Base-by-base conservation (phyloP, 2,888 invertebrate genomes). In the Lottia gigantea region DNA sequence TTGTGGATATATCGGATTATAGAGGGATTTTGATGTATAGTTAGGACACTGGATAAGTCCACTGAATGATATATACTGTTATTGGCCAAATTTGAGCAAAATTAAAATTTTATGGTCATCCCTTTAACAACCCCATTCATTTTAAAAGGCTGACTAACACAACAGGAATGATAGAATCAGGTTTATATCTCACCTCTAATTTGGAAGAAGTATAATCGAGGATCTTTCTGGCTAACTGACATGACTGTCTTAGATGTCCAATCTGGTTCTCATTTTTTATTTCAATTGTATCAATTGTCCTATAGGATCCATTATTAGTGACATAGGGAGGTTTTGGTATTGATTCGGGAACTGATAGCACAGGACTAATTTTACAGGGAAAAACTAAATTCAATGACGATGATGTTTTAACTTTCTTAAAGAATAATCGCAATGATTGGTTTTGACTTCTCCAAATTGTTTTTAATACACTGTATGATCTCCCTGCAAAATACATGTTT, bases 281-380 rank as follows among this genome's bases (percentile, higher is more conserved):
- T 71, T 83, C 85, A 70, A 80, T 73, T 19, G 68, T 68, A 40
- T 47, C 46, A 46, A 19, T 65, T 55, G 64, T 55, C 46, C 64
- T n/a, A 62, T 23, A 7, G 62, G 65, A 47, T 78, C 79, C 23
- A 71, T 70, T 14, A 68, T 46, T 23, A 23, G 55, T 55, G 26
- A 76, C 78, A 78, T 85, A 85, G 1, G 73, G 71, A 23, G 85
- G 85, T 67, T 77, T 79, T 8, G 63, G 65, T n/a, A 85, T 82
- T 31, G 73, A 73, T 12, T 72, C 71, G 31, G 84, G 85, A n/a
- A 85, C 79, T 62, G 62, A 4, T 46, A 77, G 68, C 0, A 65
- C 11, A 12, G 78, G 71, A 49, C 78, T 78, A 12, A 82, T 78
- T 14, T 67, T 68, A 25, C 76, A 74, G 8, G 81, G 81, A 8